These are phyloP conservation scores for Argynnis bischoffii DNA, from an alignment of 2,888 invertebrate genomes.

Conservation along the genomic window DNA sequence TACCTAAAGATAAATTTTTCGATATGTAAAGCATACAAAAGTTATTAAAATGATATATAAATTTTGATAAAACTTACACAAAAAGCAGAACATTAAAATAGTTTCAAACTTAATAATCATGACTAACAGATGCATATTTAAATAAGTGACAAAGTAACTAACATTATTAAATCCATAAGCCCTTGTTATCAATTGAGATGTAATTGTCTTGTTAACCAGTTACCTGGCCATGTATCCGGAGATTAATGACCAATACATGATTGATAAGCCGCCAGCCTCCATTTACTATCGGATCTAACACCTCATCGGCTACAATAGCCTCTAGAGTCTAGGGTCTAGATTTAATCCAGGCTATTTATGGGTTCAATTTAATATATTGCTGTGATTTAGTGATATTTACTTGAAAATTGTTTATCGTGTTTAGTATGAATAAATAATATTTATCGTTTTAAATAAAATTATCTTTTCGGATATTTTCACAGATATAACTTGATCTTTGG, in stretches of 20 bases:
- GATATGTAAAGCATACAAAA: too few species aligned
- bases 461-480: too few species aligned
- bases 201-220: slow-evolving; percentile 8
- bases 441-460: not conserved
- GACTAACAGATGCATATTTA: too few species aligned
- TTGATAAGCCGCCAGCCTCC: slow-evolving; percentile 9
- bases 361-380: not conserved
- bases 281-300: not conserved
- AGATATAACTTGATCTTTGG: too few species aligned
- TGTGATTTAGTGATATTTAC: not conserved
- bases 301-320: not conserved
- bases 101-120: too few species aligned
- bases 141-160: not conserved
- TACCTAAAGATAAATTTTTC: too few species aligned
- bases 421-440: not conserved
- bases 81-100: too few species aligned
- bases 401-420: not conserved
- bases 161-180: not conserved
- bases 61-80: too few species aligned
- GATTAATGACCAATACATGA: slow-evolving; percentile 15
- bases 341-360: slow-evolving; percentile 5
- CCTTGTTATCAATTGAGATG: not conserved
- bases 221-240: not conserved
- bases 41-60: too few species aligned
- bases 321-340: slow-evolving; percentile 3